phyloP scores from a whole-genome alignment of 2,797 vertebrate genomes.

The Dendrocincla fuliginosa region DNA sequence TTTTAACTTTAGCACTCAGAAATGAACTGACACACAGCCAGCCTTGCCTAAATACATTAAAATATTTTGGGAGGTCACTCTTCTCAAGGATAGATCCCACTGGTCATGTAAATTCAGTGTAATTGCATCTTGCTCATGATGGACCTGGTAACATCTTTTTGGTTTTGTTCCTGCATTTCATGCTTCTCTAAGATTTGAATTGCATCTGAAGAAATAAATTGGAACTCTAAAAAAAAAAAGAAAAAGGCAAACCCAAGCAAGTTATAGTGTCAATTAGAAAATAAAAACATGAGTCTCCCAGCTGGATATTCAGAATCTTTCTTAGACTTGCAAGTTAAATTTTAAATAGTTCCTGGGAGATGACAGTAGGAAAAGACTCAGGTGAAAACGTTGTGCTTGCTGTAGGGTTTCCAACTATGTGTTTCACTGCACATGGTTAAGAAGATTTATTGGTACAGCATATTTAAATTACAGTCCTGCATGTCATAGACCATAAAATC shows the following conservation, averaged over 20 bases:
- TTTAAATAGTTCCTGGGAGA: not conserved
- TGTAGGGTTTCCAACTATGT: not conserved
- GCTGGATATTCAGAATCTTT: not conserved
- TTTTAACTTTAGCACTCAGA: not conserved
- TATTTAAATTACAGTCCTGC: not conserved
- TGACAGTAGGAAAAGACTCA: not conserved
- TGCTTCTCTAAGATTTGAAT: not conserved
- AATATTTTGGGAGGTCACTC: not conserved
- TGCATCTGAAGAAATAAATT: not conserved
- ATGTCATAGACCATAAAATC: not conserved
- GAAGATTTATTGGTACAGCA: not conserved
- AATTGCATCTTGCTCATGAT: not conserved
- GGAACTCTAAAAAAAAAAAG: not conserved
- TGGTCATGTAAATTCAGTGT: not conserved
- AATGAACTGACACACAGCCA: not conserved
- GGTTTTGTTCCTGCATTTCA: not conserved
- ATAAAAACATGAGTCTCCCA: not conserved
- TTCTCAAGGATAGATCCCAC: not conserved
- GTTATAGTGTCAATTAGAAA: not conserved
- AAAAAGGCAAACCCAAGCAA: not conserved
- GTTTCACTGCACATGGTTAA: not conserved
- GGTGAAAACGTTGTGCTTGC: not conserved
- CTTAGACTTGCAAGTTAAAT: not conserved
- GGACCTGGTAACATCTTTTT: not conserved
- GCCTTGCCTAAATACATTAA: not conserved